These are phyloP conservation scores for Bombus superbus DNA, from an alignment of 1,140 invertebrate species.

Conservation along the genomic window DNA sequence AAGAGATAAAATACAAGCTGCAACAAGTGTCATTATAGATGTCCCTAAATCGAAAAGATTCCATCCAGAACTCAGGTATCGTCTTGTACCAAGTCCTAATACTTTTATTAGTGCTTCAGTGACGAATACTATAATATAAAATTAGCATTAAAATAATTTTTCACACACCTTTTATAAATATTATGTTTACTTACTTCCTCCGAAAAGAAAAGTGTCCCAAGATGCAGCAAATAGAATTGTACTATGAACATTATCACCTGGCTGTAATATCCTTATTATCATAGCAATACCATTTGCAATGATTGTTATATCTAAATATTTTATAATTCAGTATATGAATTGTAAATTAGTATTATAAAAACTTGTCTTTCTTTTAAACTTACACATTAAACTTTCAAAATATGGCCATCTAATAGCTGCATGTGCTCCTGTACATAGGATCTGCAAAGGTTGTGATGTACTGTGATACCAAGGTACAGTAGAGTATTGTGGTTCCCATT, in stretches of 20 bases:
- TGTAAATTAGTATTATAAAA: not conserved
- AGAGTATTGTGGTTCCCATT: conserved; percentile 88
- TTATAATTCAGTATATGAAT: conserved; percentile 14
- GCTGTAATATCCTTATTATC: conserved; percentile 84
- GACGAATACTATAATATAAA: conserved; percentile 87
- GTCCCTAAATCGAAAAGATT: conserved; percentile 93
- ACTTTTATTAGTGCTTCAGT: conserved; percentile 90
- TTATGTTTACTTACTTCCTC: conserved; percentile 84
- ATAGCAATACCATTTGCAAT: conserved; percentile 88
- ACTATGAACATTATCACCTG: conserved; percentile 83
- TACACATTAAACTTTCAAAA: conserved; percentile 89
- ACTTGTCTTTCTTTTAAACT: conserved; percentile 73
- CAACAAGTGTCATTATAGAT: conserved; percentile 87
- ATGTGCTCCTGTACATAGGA: conserved; percentile 85
- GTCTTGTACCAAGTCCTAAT: conserved; percentile 87
- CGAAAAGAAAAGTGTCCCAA: conserved; percentile 90
- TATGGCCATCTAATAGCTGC: conserved; percentile 87
- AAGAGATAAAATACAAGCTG: conserved; percentile 86
- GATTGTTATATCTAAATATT: conserved; percentile 86
- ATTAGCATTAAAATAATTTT: not conserved
- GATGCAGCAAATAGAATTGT: conserved; percentile 86
- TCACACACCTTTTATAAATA: not conserved
- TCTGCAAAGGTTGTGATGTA: conserved; percentile 85
- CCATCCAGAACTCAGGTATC: conserved; percentile 93
- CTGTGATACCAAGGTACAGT: conserved; percentile 88